A percentile compares a stretch with the other conserved stretches of the same genome.
Conservation (phyloP, 2,113 vertebrate species). For the Hemiscyllium ocellatum region DNA sequence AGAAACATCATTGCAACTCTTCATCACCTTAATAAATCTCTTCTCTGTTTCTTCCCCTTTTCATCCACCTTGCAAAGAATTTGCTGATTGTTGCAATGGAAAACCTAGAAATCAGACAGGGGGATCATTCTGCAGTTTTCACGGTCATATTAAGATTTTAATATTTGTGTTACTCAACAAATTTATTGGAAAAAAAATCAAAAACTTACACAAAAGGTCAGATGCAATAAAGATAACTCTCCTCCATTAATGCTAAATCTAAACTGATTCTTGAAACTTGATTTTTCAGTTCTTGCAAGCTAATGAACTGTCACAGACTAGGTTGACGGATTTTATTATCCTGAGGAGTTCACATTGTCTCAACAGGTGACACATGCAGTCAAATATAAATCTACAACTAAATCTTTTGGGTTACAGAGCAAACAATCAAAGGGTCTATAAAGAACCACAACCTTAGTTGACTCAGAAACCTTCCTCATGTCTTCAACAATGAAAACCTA, state of each 20-base stretch:
- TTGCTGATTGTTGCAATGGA: slow-evolving; percentile 44
- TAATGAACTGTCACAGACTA: background rate
- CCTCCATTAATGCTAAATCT: background rate
- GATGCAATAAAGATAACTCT: background rate
- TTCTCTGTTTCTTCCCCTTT: slow-evolving; percentile 45
- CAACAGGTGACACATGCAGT: background rate
- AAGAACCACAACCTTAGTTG: background rate
- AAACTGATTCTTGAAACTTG: background rate
- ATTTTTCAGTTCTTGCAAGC: background rate
- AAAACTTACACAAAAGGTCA: background rate
- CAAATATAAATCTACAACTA: background rate
- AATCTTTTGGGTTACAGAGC: background rate
- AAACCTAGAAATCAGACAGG: slow-evolving; percentile 46
- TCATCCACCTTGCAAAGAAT: slow-evolving; percentile 49
- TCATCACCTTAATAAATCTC: slow-evolving; percentile 52
- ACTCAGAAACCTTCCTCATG: background rate
- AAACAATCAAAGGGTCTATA: background rate
- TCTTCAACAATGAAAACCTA: background rate
- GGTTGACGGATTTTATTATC: background rate
- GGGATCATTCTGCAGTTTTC: background rate
- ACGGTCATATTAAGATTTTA: background rate
- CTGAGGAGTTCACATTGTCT: background rate
- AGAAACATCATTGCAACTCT: background rate
- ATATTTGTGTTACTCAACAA: background rate
- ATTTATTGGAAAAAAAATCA: background rate